phyloP scores from a whole-genome alignment of 2,797 vertebrate genomes.

The Etheostoma perlongum region DNA sequence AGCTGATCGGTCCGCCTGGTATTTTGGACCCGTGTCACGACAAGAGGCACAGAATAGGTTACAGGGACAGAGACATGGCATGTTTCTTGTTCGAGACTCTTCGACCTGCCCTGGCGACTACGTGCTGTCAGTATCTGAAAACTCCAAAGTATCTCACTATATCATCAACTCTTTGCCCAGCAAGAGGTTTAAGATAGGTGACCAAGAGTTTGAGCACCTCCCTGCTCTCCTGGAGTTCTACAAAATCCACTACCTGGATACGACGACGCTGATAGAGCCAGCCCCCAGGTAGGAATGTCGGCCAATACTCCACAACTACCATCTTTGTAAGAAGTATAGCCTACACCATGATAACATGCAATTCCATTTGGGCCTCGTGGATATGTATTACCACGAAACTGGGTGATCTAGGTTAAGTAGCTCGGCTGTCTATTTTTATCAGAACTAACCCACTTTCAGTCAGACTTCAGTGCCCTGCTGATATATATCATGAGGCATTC shows the following conservation, averaged over 20 bases:
- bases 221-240: conserved; percentile 97
- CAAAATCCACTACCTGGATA: conserved; percentile 99
- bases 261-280: conserved; percentile 97
- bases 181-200: conserved; percentile 97
- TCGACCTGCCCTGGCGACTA: conserved; percentile 98
- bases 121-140: conserved; percentile 97
- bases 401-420: conserved; percentile 10
- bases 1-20: conserved; percentile 94
- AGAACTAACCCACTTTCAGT: conserved; percentile 44
- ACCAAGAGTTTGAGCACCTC: conserved; percentile 97
- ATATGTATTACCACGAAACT: neutral
- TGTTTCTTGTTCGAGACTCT: conserved; percentile 97
- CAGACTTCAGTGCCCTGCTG: conserved; percentile 4
- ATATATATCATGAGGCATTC: neutral
- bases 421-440: conserved; percentile 46
- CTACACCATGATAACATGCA: neutral
- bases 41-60: conserved; percentile 94
- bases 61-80: conserved; percentile 95
- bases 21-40: conserved; percentile 94
- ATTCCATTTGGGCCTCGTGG: neutral
- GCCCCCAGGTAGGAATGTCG: conserved; percentile 89
- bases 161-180: conserved; percentile 97
- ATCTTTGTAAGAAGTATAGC: neutral
- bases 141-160: conserved; percentile 98
- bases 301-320: neutral